Evolutionary conservation across 1,140 invertebrate species (phyloP).

Genomic region (Sinella curviseta): DNA sequence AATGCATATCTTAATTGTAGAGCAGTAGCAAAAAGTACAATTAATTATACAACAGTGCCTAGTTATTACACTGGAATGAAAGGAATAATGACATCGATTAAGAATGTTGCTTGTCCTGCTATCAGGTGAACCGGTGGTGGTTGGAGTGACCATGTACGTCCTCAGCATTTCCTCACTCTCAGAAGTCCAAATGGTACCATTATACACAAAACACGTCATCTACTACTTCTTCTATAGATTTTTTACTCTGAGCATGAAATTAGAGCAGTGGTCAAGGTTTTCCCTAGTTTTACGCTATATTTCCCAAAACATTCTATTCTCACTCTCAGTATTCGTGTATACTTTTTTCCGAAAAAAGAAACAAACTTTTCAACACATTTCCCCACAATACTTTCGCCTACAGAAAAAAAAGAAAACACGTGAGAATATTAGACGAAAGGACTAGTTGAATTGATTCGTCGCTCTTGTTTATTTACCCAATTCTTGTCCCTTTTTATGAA

Average conservation of each 20-base stretch:
- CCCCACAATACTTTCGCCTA: too few species aligned
- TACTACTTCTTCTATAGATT: not conserved
- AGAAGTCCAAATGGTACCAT: constrained; percentile 95
- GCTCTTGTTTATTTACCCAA: too few species aligned
- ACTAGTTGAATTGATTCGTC: too few species aligned
- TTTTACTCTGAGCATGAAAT: constrained; percentile 18
- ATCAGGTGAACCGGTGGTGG: constrained; percentile 46
- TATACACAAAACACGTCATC: constrained; percentile 41
- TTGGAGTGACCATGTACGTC: constrained; percentile 83
- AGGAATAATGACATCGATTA: not conserved
- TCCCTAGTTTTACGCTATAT: not conserved
- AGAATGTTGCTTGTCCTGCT: constrained; percentile 24
- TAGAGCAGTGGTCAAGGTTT: constrained; percentile 24
- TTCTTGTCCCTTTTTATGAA: too few species aligned
- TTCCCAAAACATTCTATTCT: not conserved
- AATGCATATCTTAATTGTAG: not conserved
- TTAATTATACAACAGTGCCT: not conserved
- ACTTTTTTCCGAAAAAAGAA: not conserved
- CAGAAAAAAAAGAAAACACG: too few species aligned
- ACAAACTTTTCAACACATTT: too few species aligned
- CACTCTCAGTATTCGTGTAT: not conserved
- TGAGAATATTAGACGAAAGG: too few species aligned
- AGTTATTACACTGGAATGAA: not conserved
- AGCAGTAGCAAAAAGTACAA: not conserved
- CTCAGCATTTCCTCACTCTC: constrained; percentile 97